Conservation (phyloP, 1,140 invertebrate genomes). For the Hypothenemus hampei region DNA sequence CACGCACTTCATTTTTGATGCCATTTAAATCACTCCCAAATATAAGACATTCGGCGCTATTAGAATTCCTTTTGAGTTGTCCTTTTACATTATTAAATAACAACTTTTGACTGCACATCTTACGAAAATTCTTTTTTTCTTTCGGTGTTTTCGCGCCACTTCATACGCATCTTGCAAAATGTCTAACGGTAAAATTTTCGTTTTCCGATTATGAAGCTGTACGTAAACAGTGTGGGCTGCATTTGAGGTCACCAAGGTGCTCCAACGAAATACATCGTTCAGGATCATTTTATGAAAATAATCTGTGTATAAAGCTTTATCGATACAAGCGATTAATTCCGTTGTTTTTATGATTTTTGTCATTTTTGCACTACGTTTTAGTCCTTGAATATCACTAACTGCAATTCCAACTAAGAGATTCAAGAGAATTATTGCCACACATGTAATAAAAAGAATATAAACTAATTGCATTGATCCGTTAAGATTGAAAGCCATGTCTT, state of each 20-base stretch:
- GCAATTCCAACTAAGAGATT: conserved; percentile 29
- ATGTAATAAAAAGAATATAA: conserved; percentile 20
- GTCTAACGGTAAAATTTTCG: conserved; percentile 15
- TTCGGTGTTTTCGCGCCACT: conserved; percentile 39
- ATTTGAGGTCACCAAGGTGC: conserved; percentile 49
- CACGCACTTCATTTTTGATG: conserved; percentile 42
- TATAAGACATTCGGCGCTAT: background rate
- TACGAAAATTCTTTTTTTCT: conserved; percentile 52
- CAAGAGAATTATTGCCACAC: conserved; percentile 25
- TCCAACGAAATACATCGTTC: conserved; percentile 48
- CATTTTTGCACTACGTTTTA: conserved; percentile 23
- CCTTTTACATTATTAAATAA: background rate
- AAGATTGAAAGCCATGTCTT: conserved; percentile 43
- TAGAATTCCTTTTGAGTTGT: background rate
- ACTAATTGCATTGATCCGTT: conserved; percentile 19
- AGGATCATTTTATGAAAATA: conserved; percentile 17
- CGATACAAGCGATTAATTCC: conserved; percentile 23
- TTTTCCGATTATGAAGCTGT: conserved; percentile 16
- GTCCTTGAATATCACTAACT: conserved; percentile 27
- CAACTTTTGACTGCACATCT: background rate
- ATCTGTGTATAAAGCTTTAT: conserved; percentile 15
- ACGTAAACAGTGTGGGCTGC: conserved; percentile 11
- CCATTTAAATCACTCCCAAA: background rate
- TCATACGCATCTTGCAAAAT: conserved; percentile 18
- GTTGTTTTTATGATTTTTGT: conserved; percentile 25